Evolutionary conservation across 2,797 vertebrate species (phyloP).

Genomic region (Numenius phaeopus): DNA sequence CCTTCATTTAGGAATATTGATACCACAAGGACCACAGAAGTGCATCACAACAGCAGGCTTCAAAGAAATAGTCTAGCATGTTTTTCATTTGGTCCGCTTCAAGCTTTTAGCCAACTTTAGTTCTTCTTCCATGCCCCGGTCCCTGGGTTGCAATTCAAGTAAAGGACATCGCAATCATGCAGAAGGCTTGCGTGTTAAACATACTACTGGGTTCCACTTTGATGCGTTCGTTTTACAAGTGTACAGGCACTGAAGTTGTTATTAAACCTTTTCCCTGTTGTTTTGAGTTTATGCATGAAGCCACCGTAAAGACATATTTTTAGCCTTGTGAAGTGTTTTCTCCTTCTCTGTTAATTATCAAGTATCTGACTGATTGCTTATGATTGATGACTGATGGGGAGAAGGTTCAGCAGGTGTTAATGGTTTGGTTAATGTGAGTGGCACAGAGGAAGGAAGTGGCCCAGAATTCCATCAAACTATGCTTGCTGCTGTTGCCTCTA

Average conservation of each 20-base stretch:
- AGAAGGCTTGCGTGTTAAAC: neutral
- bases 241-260: neutral
- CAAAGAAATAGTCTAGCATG: neutral
- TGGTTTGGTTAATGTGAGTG: conserved; percentile 41
- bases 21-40: neutral
- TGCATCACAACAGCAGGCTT: neutral
- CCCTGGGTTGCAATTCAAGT: neutral
- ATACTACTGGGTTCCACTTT: neutral
- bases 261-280: conserved; percentile 26
- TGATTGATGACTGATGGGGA: conserved; percentile 69
- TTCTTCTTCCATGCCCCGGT: neutral
- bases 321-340: conserved; percentile 73
- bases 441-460: neutral
- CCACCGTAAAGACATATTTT: conserved; percentile 62
- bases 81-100: neutral
- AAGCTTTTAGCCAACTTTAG: neutral
- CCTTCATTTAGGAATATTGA: neutral
- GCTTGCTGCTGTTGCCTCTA: neutral
- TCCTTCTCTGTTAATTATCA: conserved; percentile 76
- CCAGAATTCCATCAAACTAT: neutral
- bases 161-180: neutral
- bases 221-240: neutral
- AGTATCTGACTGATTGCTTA: conserved; percentile 76
- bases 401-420: conserved; percentile 65
- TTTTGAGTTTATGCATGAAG: conserved; percentile 59